A percentile compares a stretch with the other conserved stretches of the same genome.
These are phyloP conservation scores for Mesochorus sp. DNA, from an alignment of 2,888 invertebrate genomes.

Conservation along the genomic window DNA sequence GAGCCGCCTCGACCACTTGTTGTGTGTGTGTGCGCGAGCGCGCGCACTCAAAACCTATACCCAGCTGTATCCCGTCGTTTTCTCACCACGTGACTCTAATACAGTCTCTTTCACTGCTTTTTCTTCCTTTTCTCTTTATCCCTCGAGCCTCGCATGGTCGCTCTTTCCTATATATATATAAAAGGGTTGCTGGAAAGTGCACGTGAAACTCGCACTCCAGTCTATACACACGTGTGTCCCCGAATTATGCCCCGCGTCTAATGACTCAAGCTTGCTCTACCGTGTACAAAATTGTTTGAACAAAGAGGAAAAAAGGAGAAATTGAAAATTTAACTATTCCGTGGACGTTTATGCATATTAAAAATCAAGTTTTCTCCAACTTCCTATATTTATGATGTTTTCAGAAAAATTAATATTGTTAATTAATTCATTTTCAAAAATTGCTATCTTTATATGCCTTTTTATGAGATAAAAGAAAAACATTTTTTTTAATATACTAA, in stretches of 20 bases:
- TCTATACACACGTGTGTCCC: slow-evolving; percentile 29
- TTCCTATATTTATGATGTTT: too few relatives aligned
- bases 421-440: too few relatives aligned
- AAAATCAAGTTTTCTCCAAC: too few relatives aligned
- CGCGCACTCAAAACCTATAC: slow-evolving; percentile 40
- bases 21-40: too few relatives aligned
- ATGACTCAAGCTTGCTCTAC: slow-evolving; percentile 29
- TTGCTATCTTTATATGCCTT: too few relatives aligned
- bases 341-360: too few relatives aligned
- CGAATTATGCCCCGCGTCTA: slow-evolving; percentile 44
- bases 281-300: neutral
- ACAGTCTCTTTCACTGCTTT: slow-evolving; percentile 34
- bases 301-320: neutral
- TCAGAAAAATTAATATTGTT: too few relatives aligned
- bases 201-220: slow-evolving; percentile 19
- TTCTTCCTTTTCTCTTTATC: neutral
- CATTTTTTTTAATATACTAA: too few relatives aligned
- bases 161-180: slow-evolving; percentile 4
- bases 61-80: slow-evolving; percentile 43
- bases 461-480: too few relatives aligned
- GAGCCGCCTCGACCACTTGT: slow-evolving; percentile 52
- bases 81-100: slow-evolving; percentile 53
- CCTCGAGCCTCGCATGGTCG: too few relatives aligned
- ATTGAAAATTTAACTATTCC: neutral
- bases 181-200: slow-evolving; percentile 43